Conservation (phyloP, 1,140 invertebrate species). For the Drosophila albomicans region DNA sequence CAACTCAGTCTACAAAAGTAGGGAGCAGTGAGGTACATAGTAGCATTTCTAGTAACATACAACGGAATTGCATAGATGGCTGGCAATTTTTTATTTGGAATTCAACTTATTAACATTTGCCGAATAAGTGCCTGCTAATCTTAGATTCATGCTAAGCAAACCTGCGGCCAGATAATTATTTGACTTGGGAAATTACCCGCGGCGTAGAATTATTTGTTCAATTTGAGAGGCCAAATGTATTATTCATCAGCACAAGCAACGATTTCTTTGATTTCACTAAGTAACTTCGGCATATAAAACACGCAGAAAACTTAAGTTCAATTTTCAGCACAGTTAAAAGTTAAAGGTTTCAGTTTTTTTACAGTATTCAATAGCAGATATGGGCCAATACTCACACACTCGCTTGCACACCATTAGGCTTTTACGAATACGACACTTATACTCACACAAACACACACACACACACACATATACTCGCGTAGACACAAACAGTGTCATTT, state of each 20-base stretch:
- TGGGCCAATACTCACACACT: conserved; percentile 17
- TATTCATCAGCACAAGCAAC: background rate
- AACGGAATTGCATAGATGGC: conserved; percentile 38
- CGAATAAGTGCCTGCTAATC: conserved; percentile 20
- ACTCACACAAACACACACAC: conserved; percentile 7
- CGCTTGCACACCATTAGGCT: conserved; percentile 46
- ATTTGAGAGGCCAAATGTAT: background rate
- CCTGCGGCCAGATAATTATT: background rate
- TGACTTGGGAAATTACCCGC: background rate
- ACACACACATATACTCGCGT: conserved; percentile 12
- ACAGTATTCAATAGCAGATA: conserved; percentile 18
- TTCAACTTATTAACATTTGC: conserved; percentile 13
- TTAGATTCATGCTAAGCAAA: conserved; percentile 18
- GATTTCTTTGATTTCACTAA: background rate
- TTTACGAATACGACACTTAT: conserved; percentile 29
- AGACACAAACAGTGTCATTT: conserved; percentile 67
- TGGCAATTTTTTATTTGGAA: conserved; percentile 28
- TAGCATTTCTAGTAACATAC: conserved; percentile 20
- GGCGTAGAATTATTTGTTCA: background rate
- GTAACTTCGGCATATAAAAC: background rate
- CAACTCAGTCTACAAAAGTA: conserved; percentile 30
- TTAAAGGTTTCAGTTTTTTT: conserved; percentile 1
- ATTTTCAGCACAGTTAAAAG: background rate
- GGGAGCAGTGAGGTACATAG: conserved; percentile 40
- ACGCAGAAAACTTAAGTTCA: background rate